Evolutionary conservation across 2,113 vertebrate species (phyloP).

Genomic region (Sarotherodon lohbergeri): DNA sequence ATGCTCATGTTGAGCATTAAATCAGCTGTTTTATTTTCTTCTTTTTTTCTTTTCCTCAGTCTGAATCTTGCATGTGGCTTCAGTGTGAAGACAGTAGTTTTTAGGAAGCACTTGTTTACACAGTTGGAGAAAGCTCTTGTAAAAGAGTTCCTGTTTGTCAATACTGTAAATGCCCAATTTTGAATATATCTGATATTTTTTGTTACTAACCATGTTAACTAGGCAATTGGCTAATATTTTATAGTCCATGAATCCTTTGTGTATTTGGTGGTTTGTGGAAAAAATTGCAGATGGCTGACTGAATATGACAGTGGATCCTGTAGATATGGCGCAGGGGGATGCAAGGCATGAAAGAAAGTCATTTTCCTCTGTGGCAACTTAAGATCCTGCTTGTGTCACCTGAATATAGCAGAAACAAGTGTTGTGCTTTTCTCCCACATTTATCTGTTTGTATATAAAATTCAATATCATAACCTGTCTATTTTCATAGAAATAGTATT

Average conservation of each 20-base stretch:
- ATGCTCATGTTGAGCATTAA: neutral
- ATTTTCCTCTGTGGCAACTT: neutral
- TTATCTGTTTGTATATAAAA: conserved; percentile 51
- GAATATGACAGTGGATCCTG: neutral
- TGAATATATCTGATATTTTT: conserved; percentile 13
- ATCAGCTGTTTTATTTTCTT: neutral
- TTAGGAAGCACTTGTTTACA: neutral
- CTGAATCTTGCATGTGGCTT: neutral
- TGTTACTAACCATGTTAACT: neutral
- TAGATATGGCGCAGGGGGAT: neutral
- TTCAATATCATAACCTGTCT: neutral
- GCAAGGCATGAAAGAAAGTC: neutral
- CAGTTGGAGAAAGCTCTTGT: neutral
- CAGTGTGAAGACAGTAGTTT: neutral
- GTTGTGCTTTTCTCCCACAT: neutral
- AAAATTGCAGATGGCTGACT: neutral
- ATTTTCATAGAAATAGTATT: neutral
- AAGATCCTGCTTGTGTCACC: conserved; percentile 15
- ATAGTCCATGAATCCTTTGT: neutral
- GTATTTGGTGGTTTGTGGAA: neutral
- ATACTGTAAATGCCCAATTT: conserved; percentile 1
- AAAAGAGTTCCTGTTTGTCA: neutral
- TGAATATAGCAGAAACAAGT: conserved; percentile 6
- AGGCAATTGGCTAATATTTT: neutral
- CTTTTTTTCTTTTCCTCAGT: neutral